Evolutionary conservation across 35 echinoderm and acorn worm genomes (phyloP).

Genomic region (Lytechinus pictus): DNA sequence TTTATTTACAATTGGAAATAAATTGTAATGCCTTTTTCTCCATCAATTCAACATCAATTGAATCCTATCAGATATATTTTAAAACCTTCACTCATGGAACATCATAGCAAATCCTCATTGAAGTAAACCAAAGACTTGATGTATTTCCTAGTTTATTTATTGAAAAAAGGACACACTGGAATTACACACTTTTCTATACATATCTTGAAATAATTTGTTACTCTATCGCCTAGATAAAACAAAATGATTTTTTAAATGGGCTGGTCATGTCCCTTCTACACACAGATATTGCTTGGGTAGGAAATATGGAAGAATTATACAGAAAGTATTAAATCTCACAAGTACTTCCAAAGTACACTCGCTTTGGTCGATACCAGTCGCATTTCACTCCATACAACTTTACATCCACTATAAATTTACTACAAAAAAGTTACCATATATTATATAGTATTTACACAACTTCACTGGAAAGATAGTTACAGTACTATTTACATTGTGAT

Average conservation of each 20-base stretch:
- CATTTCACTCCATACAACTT: neutral
- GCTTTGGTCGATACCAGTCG: slow-evolving; percentile 15
- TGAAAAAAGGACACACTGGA: neutral
- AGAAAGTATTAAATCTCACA: neutral
- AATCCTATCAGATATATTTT: neutral
- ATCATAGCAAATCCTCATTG: neutral
- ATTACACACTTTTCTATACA: neutral
- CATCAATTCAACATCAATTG: neutral
- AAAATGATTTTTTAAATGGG: neutral
- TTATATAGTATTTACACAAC: neutral
- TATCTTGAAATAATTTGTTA: neutral
- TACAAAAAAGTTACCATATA: neutral
- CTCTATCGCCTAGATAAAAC: neutral
- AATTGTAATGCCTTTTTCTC: neutral
- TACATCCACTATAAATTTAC: neutral
- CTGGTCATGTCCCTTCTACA: neutral
- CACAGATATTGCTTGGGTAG: slow-evolving; percentile 3
- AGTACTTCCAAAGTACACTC: neutral
- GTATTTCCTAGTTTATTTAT: neutral
- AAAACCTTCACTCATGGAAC: neutral
- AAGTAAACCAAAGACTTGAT: neutral
- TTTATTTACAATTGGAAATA: neutral
- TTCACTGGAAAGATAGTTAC: neutral
- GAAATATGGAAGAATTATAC: neutral
- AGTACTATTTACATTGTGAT: neutral